Conservation (phyloP, 2,113 vertebrate genomes). For the Tachuris rubrigastra region DNA sequence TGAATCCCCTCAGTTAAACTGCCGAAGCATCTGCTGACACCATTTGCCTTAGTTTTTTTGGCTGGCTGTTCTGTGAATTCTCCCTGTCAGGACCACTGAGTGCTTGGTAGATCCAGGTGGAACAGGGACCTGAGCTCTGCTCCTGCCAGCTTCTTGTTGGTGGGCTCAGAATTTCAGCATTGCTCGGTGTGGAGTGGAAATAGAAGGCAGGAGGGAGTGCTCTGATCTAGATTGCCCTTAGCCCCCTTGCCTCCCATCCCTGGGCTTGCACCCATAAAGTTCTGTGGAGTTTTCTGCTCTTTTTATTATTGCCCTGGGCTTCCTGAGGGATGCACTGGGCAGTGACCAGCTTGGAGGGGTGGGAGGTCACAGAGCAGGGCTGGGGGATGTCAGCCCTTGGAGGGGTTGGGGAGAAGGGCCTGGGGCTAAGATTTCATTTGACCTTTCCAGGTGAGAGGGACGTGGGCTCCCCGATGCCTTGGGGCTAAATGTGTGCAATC, state of each 20-base stretch:
- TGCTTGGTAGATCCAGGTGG: background rate
- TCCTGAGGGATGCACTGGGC: background rate
- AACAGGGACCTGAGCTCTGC: background rate
- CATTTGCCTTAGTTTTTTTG: background rate
- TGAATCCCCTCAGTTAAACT: constrained; percentile 9
- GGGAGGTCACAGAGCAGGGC: background rate
- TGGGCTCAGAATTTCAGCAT: background rate
- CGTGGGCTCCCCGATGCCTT: background rate
- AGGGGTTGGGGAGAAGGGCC: background rate
- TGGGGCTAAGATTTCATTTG: background rate
- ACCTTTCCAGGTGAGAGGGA: background rate
- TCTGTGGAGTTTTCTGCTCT: background rate
- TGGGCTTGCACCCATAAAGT: background rate
- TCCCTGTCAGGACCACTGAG: background rate
- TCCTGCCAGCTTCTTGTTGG: background rate
- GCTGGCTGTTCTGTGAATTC: background rate
- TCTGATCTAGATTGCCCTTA: background rate
- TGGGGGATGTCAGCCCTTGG: background rate
- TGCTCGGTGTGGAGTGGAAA: background rate
- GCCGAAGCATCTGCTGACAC: background rate
- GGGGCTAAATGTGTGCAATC: constrained; percentile 12
- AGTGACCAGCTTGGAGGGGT: background rate
- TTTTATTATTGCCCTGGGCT: background rate
- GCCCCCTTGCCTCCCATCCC: too few relatives aligned
- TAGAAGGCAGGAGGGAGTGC: background rate